Evolutionary conservation across 2,888 invertebrate genomes (phyloP).

Genomic region (Ennomos erosarius): DNA sequence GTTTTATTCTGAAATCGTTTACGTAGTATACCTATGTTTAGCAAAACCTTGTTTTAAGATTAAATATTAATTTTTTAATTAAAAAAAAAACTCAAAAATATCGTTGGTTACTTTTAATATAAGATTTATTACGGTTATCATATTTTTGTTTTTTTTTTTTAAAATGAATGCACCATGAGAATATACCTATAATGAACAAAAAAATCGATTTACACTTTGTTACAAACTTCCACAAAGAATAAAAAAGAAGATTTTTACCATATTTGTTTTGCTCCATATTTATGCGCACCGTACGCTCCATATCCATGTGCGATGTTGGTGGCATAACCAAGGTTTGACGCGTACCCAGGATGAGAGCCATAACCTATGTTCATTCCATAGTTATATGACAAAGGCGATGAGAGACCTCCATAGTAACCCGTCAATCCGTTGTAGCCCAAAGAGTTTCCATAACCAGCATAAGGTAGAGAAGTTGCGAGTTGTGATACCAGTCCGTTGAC

Average conservation of each 20-base stretch:
- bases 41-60: too few species aligned
- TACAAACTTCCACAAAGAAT: too few species aligned
- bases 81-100: too few species aligned
- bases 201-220: too few species aligned
- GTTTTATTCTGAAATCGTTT: too few species aligned
- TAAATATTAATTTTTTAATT: too few species aligned
- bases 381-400: conserved; percentile 5
- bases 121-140: too few species aligned
- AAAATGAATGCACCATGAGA: too few species aligned
- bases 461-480: conserved; percentile 9
- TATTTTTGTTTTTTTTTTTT: too few species aligned
- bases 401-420: conserved; percentile 12
- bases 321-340: conserved; percentile 19
- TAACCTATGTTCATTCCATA: conserved; percentile 18
- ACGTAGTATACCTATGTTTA: too few species aligned
- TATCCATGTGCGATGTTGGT: conserved; percentile 27
- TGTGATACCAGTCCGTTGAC: neutral
- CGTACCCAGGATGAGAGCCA: conserved; percentile 24
- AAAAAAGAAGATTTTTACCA: conserved; percentile 7
- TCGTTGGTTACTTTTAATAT: too few species aligned
- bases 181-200: too few species aligned
- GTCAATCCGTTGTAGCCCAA: conserved; percentile 20
- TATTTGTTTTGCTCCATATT: conserved; percentile 18
- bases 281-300: conserved; percentile 15
- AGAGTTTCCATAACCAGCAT: conserved; percentile 16